A percentile compares a stretch with the other conserved stretches of the same genome.
These are phyloP conservation scores for Ypsolopha sequella DNA, from an alignment of 2,888 invertebrate species.

Conservation along the genomic window DNA sequence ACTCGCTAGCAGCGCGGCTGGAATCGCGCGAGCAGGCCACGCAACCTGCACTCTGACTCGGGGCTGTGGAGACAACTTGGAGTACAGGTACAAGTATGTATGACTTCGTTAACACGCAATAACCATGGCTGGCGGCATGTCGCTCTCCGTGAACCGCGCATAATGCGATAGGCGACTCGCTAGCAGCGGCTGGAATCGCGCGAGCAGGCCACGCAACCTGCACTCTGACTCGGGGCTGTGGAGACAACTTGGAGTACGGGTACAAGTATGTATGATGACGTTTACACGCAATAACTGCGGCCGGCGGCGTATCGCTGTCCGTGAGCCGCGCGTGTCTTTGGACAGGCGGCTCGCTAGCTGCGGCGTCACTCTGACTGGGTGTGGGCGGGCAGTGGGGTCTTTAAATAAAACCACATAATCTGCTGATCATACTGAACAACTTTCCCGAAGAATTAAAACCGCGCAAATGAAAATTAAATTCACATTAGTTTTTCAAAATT, in stretches of 20 bases:
- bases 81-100: constrained; percentile 93
- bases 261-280: constrained; percentile 81
- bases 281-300: constrained; percentile 85
- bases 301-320: constrained; percentile 89
- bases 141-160: constrained; percentile 88
- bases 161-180: constrained; percentile 92
- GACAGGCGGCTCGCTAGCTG: no score
- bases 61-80: constrained; percentile 97
- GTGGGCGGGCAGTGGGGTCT: no score
- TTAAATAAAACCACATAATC: no score
- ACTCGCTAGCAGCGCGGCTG: constrained; percentile 92
- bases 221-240: constrained; percentile 96
- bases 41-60: constrained; percentile 91
- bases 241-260: constrained; percentile 96
- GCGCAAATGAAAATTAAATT: no score
- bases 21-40: constrained; percentile 84
- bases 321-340: constrained; percentile 88
- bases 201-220: constrained; percentile 84
- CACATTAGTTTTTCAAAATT: no score
- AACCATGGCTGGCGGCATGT: constrained; percentile 89
- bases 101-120: constrained; percentile 76
- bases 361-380: no score
- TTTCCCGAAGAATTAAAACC: no score
- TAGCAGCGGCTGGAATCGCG: constrained; percentile 89
- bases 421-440: no score